Evolutionary conservation across 2,113 vertebrate species (phyloP), one percentile per base, ranked within the genome.

Genomic region (Anarrhichthys ocellatus): DNA sequence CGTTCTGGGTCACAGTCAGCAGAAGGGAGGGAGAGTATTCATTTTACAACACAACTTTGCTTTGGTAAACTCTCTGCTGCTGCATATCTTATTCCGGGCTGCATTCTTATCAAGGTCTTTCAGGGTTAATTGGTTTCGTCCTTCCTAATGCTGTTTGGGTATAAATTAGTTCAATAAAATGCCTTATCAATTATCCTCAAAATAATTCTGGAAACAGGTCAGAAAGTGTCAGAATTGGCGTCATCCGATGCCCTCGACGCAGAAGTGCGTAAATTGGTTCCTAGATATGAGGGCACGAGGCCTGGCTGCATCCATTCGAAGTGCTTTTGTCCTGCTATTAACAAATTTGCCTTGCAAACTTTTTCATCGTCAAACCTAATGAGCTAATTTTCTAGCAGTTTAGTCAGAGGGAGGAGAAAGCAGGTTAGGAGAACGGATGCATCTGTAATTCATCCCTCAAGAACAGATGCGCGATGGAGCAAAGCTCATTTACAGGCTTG

Each of bases 1-100:
- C 44, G 80, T 90, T 93, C 88, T 93, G 80, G 90, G 91, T 91
- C 86, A 84, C 22, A 87, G 91, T 91, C 86, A 80, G 20, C 66
- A 74, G 78, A 36, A 42, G 34, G 38, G 66, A 76, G 40, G 58
- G 14, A 9, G 48, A 52, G 50, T 52, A 22, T 22, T 80, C 34
- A 75, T 82, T 59, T 56, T 34, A 63, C 78, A 86, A 78, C 63
- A 61, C 34, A 73, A 54, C 72, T 89, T 75, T 81, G 38, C 64
- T 74, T 44, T 0, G 24, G 32, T 48, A 82, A 89, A 78, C 34
- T 73, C 18, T 84, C 56, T 77, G 58, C 77, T 48, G 46, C 42
- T 46, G 34, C 64, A 29, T 56, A 52, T 58, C 52, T 64, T 42
- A 29, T 42, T 78, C 40, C 2, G 0, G 15, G 52, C 52, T 34